phyloP scores from a whole-genome alignment of 1,140 invertebrate species.

The Cylas formicarius region DNA sequence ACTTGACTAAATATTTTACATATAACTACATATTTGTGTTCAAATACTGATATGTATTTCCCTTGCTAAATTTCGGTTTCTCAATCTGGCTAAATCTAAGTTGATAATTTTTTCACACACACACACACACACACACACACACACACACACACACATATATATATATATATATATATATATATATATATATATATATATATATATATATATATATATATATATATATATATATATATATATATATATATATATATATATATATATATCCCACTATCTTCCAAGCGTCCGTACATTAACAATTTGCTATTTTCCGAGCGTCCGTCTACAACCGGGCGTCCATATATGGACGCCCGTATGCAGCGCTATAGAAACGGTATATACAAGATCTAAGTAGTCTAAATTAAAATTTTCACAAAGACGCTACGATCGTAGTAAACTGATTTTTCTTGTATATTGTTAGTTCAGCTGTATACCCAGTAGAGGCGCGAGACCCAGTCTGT shows the following conservation, averaged over 20 bases:
- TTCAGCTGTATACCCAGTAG: no score
- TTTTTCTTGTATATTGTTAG: no score
- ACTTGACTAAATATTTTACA: neutral
- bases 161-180: conserved; percentile 6
- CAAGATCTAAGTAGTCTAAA: no score
- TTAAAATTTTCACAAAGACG: no score
- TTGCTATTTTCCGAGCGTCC: no score
- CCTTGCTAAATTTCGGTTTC: neutral
- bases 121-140: neutral
- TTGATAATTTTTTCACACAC: neutral
- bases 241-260: neutral
- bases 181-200: conserved; percentile 6
- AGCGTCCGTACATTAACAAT: neutral
- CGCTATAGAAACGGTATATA: no score
- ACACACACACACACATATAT: conserved; percentile 2
- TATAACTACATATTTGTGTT: conserved; percentile 1
- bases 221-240: conserved; percentile 8
- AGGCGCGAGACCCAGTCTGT: no score
- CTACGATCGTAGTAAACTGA: no score
- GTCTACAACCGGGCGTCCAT: no score
- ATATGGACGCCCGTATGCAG: no score
- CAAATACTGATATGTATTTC: conserved; percentile 1
- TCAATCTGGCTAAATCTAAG: no score
- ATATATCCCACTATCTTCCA: neutral
- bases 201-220: conserved; percentile 7